phyloP scores from a whole-genome alignment of 2,113 vertebrate species.

The Opisthocomus hoazin region DNA sequence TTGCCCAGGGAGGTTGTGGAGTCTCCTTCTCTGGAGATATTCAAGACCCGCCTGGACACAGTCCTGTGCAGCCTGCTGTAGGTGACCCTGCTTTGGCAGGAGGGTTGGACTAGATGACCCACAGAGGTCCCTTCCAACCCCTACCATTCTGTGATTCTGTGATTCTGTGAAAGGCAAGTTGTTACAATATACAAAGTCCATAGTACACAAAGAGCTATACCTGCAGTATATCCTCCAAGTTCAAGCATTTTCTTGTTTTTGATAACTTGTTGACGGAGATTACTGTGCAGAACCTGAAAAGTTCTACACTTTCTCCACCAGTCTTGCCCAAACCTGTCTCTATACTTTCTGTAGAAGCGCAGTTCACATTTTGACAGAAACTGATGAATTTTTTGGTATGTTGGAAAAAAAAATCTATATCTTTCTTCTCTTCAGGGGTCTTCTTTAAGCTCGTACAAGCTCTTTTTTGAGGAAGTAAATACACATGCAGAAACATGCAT shows the following conservation, averaged over 20 bases:
- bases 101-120: too few species aligned
- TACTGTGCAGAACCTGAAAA: not conserved
- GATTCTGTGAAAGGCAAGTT: not conserved
- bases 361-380: not conserved
- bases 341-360: not conserved
- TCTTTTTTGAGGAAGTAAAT: not conserved
- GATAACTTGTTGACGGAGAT: not conserved
- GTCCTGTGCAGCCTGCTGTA: too few species aligned
- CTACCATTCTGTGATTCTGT: too few species aligned
- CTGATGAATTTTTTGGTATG: accelerated
- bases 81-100: too few species aligned
- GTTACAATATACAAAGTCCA: not conserved
- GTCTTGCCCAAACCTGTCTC: not conserved
- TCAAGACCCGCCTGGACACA: too few species aligned
- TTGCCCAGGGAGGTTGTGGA: too few species aligned
- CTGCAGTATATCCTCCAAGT: not conserved
- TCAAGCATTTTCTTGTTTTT: not conserved
- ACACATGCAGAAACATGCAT: not conserved
- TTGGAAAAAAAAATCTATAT: not conserved
- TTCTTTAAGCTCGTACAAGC: not conserved
- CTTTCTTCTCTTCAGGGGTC: not conserved
- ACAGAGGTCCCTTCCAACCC: too few species aligned
- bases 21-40: too few species aligned
- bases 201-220: not conserved
- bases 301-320: not conserved